Percentiles rank a stretch among this genome's conserved stretches.
Evolutionary conservation across 2,888 invertebrate genomes (phyloP).

Genomic region (Labia minor): DNA sequence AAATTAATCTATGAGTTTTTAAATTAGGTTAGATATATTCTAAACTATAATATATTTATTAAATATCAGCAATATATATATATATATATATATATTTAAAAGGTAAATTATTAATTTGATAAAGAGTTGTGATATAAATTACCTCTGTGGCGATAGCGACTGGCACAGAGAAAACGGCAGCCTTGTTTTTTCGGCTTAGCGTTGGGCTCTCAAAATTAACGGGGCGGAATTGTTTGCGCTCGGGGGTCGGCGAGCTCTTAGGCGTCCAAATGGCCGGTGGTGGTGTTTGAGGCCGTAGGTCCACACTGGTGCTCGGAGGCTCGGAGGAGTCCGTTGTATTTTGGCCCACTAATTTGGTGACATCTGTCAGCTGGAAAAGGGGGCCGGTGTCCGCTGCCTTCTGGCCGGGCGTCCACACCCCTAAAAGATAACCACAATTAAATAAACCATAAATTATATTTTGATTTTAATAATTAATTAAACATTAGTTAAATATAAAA

Average conservation of each 20-base stretch:
- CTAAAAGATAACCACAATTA: too few relatives aligned
- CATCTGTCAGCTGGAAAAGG: not conserved
- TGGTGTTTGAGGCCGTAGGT: slow-evolving; percentile 34
- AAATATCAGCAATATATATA: too few relatives aligned
- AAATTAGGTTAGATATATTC: too few relatives aligned
- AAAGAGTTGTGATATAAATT: too few relatives aligned
- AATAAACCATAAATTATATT: too few relatives aligned
- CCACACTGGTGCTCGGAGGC: not conserved
- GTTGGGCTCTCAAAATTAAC: slow-evolving; percentile 63
- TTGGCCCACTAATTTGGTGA: not conserved
- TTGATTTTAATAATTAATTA: too few relatives aligned
- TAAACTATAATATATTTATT: too few relatives aligned
- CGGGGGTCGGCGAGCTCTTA: slow-evolving; percentile 57
- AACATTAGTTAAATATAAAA: not conserved
- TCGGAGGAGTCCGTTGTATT: not conserved
- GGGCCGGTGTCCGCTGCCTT: not conserved
- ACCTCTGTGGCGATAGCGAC: slow-evolving; percentile 8
- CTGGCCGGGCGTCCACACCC: slow-evolving; percentile 14
- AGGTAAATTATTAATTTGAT: too few relatives aligned
- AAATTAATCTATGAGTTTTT: too few relatives aligned
- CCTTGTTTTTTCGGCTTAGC: slow-evolving; percentile 42
- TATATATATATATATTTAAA: too few relatives aligned
- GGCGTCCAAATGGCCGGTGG: slow-evolving; percentile 71
- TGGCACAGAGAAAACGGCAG: slow-evolving; percentile 26
- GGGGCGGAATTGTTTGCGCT: slow-evolving; percentile 68